Evolutionary conservation across 2,113 vertebrate genomes (phyloP).

Genomic region (Nycticorax nycticorax): DNA sequence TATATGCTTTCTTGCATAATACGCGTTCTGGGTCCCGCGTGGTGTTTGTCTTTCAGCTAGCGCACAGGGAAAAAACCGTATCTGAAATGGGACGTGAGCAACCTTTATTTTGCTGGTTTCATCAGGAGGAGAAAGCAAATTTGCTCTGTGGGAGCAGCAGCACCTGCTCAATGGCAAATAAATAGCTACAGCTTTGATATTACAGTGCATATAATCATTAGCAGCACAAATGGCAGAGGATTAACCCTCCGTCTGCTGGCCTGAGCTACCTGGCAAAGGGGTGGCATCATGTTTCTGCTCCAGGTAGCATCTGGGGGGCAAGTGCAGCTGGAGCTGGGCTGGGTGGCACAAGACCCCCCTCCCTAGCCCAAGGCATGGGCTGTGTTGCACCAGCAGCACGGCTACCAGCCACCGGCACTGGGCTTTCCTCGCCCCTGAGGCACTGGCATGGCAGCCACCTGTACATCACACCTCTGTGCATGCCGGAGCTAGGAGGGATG

Average conservation of each 20-base stretch:
- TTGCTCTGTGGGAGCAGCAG: conserved; percentile 71
- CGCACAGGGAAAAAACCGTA: conserved; percentile 49
- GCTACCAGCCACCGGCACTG: not conserved
- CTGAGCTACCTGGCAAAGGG: not conserved
- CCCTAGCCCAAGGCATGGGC: not conserved
- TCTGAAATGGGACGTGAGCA: conserved; percentile 78
- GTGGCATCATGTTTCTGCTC: not conserved
- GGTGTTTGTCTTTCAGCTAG: conserved; percentile 36
- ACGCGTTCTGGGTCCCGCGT: conserved; percentile 68
- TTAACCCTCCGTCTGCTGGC: conserved; percentile 1
- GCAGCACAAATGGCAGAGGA: conserved; percentile 2
- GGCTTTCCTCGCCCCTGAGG: not conserved
- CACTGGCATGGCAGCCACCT: not conserved
- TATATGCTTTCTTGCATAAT: conserved; percentile 79
- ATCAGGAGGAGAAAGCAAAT: conserved; percentile 69
- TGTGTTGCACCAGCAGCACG: not conserved
- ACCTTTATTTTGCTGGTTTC: conserved; percentile 70
- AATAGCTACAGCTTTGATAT: conserved; percentile 56
- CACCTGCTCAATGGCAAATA: conserved; percentile 68
- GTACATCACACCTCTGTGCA: not conserved
- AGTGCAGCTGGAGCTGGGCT: not conserved
- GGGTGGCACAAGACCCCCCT: not conserved
- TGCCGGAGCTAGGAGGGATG: not conserved
- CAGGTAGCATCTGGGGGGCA: not conserved
- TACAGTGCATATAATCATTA: conserved; percentile 51